Evolutionary conservation across 2,113 vertebrate species (phyloP).

Genomic region (Pithys albifrons): DNA sequence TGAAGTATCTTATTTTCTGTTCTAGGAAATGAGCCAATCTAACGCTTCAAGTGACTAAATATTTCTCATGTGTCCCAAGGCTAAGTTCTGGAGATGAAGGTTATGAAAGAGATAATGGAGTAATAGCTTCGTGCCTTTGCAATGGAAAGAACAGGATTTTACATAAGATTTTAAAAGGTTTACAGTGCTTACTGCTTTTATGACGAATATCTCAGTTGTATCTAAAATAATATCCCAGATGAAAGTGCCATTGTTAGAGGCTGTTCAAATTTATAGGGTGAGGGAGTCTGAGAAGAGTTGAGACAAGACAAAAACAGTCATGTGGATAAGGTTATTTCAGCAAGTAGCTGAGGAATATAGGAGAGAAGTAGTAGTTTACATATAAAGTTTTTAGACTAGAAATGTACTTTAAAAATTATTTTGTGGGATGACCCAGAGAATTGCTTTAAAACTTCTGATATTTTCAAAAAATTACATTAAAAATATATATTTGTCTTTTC

Average conservation of each 20-base stretch:
- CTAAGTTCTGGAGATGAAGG: not conserved
- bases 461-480: not conserved
- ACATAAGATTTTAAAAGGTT: slow-evolving; percentile 7
- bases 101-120: slow-evolving; percentile 3
- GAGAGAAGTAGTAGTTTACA: not conserved
- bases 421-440: not conserved
- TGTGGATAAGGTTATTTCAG: not conserved
- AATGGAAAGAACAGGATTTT: slow-evolving; percentile 15
- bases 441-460: not conserved
- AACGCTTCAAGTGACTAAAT: not conserved
- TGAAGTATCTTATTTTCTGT: not conserved
- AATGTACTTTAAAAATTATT: not conserved
- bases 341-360: not conserved
- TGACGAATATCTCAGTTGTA: not conserved
- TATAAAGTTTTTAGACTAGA: not conserved
- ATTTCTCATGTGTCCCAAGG: not conserved
- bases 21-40: not conserved
- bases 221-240: slow-evolving; percentile 13
- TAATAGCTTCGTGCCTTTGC: not conserved
- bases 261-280: not conserved
- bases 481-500: not conserved
- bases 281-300: not conserved
- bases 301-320: not conserved
- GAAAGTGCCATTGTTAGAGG: not conserved
- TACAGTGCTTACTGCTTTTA: not conserved